Percentiles rank a stretch among this genome's conserved stretches.
Evolutionary conservation across 1,140 invertebrate species (phyloP).

Genomic region (Anadara kagoshimensis): DNA sequence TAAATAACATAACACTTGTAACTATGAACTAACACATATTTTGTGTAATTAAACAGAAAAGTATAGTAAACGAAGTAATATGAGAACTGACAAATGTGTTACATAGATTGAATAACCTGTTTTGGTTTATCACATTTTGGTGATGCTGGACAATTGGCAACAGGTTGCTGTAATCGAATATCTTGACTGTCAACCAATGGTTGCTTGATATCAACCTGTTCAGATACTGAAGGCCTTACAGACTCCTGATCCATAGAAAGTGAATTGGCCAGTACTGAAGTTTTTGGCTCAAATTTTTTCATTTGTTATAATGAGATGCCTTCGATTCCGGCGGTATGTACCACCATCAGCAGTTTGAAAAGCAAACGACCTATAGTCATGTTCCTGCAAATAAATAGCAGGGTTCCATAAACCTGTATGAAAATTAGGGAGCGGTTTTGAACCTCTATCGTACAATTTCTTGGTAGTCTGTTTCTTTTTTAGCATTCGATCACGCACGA

Average conservation of each 20-base stretch:
- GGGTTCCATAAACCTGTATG: too few relatives aligned
- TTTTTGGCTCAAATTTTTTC: background rate
- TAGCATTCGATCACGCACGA: background rate
- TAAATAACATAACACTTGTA: too few relatives aligned
- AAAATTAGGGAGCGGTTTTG: too few relatives aligned
- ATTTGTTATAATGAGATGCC: slow-evolving; percentile 16
- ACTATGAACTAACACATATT: too few relatives aligned
- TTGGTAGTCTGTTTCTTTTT: background rate
- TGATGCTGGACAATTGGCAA: background rate
- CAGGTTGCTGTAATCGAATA: too few relatives aligned
- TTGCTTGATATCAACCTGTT: background rate
- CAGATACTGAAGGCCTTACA: too few relatives aligned
- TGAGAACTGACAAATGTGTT: too few relatives aligned
- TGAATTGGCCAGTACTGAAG: background rate
- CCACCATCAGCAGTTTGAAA: slow-evolving; percentile 7
- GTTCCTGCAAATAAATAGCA: too few relatives aligned
- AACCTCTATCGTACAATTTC: background rate
- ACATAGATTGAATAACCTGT: too few relatives aligned
- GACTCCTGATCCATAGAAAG: background rate
- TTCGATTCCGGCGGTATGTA: slow-evolving; percentile 19
- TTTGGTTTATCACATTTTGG: background rate
- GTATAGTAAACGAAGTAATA: too few relatives aligned
- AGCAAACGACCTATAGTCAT: slow-evolving; percentile 1
- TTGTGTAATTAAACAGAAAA: too few relatives aligned
- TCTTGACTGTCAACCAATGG: background rate